Evolutionary conservation across 2,888 invertebrate species (phyloP).

Genomic region (Hanleya hanleyi): DNA sequence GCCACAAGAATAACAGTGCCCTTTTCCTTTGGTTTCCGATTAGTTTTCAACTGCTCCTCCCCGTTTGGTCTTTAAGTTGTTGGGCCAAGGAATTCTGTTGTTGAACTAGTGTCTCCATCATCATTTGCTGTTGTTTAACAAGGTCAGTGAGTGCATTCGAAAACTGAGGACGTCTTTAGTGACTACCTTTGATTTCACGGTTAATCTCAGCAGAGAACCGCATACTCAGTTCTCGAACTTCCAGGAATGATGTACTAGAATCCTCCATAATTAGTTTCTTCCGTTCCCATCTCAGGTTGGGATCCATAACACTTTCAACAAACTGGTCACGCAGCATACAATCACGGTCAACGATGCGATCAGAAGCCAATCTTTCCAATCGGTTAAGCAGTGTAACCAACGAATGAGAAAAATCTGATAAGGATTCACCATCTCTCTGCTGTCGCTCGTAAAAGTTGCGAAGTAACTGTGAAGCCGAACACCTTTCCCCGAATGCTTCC

Average conservation of each 20-base stretch:
- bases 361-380: not conserved
- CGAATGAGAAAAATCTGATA: not conserved
- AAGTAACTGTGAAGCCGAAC: not conserved
- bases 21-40: not conserved
- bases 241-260: constrained; percentile 73
- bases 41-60: not conserved
- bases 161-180: not conserved
- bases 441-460: not conserved
- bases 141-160: not conserved
- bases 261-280: constrained; percentile 74
- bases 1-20: not conserved
- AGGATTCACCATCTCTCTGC: not conserved
- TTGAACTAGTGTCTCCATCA: not conserved
- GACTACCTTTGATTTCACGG: not conserved
- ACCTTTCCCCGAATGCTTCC: not conserved
- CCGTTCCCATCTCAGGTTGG: constrained; percentile 68
- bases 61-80: not conserved
- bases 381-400: not conserved
- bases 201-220: not conserved
- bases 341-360: not conserved
- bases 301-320: not conserved
- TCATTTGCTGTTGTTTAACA: not conserved
- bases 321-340: constrained; percentile 12
- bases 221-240: not conserved
- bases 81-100: not conserved